These are phyloP conservation scores for Eilema griseolum DNA, from an alignment of 2,888 invertebrate species.

Conservation along the genomic window DNA sequence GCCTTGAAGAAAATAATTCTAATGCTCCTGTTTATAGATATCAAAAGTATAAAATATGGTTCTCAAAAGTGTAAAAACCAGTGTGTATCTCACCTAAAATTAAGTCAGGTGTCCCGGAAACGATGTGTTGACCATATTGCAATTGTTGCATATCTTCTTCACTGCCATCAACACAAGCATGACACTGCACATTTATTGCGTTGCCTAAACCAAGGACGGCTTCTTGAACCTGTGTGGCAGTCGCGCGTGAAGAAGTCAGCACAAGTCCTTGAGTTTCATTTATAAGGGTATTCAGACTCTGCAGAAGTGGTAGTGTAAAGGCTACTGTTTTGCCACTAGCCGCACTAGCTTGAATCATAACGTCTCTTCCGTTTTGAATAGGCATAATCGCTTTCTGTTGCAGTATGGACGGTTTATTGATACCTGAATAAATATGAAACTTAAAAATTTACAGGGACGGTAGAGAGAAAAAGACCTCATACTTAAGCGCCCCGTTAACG, in stretches of 20 bases:
- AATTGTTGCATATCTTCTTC: constrained; percentile 99
- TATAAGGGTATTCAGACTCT: constrained; percentile 96
- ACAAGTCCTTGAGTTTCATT: constrained; percentile 97
- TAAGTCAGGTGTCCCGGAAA: constrained; percentile 99
- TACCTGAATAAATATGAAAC: constrained; percentile 88
- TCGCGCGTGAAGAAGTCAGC: constrained; percentile 98
- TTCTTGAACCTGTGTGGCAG: constrained; percentile 99
- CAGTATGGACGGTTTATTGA: constrained; percentile 99
- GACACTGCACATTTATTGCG: constrained; percentile 99
- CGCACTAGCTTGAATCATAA: constrained; percentile 99
- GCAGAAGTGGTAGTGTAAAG: constrained; percentile 98
- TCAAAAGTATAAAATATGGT: too few species aligned
- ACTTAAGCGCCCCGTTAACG: too few species aligned
- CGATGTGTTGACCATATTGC: constrained; percentile 99
- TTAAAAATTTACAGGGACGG: constrained; percentile 8
- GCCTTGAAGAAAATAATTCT: too few species aligned
- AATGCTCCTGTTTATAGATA: too few species aligned
- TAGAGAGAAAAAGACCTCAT: constrained; percentile 13
- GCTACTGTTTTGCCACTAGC: constrained; percentile 99
- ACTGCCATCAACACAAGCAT: constrained; percentile 99
- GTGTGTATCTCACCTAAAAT: constrained; percentile 91
- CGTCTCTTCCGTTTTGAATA: constrained; percentile 98
- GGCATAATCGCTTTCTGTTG: constrained; percentile 99
- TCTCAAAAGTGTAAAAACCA: too few species aligned
- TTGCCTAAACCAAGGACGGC: constrained; percentile 98